A percentile compares a stretch with the other conserved stretches of the same genome.
phyloP scores from a whole-genome alignment of 1,140 invertebrate species.

The Tribolium madens region DNA sequence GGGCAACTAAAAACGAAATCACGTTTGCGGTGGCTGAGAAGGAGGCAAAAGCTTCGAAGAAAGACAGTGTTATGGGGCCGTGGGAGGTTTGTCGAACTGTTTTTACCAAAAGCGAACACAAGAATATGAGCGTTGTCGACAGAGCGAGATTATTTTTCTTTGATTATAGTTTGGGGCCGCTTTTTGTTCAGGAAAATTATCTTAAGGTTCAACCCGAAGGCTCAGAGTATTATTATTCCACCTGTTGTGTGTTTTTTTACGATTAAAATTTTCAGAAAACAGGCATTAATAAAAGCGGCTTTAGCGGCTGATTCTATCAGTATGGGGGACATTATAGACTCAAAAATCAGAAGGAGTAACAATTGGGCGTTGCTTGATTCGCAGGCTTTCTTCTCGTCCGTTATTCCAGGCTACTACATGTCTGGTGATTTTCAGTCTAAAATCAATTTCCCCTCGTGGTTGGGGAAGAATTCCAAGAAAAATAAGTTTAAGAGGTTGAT shows the following conservation, averaged over 20 bases:
- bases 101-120: conserved; percentile 86
- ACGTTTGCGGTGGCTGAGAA: conserved; percentile 68
- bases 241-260: too few species aligned
- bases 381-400: conserved; percentile 92
- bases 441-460: conserved; percentile 94
- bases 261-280: conserved; percentile 15
- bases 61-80: conserved; percentile 90
- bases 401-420: conserved; percentile 89
- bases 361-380: conserved; percentile 92
- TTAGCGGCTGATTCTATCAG: conserved; percentile 86
- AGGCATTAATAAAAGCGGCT: conserved; percentile 77
- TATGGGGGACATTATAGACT: conserved; percentile 88
- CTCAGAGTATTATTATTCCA: background rate
- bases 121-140: conserved; percentile 85
- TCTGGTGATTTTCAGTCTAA: conserved; percentile 79
- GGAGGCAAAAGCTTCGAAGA: conserved; percentile 73
- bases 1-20: conserved; percentile 70
- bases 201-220: conserved; percentile 75
- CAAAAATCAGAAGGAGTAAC: conserved; percentile 79
- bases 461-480: conserved; percentile 93
- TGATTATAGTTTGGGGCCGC: conserved; percentile 93
- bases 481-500: conserved; percentile 86
- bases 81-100: conserved; percentile 95
- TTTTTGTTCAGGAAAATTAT: conserved; percentile 99
- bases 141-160: conserved; percentile 96